Evolutionary conservation across 2,888 invertebrate species (phyloP).

Genomic region (Melipona bicolor): DNA sequence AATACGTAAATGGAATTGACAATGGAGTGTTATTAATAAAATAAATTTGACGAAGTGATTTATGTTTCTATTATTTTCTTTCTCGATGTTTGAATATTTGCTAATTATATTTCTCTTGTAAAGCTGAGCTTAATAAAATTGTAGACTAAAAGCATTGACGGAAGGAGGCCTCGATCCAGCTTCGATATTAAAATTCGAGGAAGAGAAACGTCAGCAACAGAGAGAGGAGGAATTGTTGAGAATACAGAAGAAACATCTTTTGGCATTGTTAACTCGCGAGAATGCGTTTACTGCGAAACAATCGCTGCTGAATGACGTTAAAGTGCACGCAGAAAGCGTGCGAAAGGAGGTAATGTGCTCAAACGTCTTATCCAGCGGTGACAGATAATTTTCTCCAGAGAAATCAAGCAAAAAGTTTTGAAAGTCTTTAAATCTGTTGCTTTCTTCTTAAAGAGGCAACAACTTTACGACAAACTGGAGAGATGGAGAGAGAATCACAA

Average conservation of each 20-base stretch:
- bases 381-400: neutral
- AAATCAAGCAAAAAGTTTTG: no score
- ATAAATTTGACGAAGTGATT: neutral
- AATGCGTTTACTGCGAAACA: constrained; percentile 56
- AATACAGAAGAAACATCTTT: constrained; percentile 54
- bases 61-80: neutral
- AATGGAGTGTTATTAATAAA: neutral
- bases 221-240: constrained; percentile 46
- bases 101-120: neutral
- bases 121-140: neutral
- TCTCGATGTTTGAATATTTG: neutral
- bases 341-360: constrained; percentile 47
- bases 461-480: constrained; percentile 60
- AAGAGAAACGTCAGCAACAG: constrained; percentile 34
- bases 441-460: constrained; percentile 46
- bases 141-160: constrained; percentile 46
- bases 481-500: constrained; percentile 45
- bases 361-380: neutral
- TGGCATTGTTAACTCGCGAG: constrained; percentile 45
- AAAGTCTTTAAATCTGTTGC: neutral
- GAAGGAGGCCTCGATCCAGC: constrained; percentile 44
- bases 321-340: constrained; percentile 44
- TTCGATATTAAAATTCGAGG: constrained; percentile 44
- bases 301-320: constrained; percentile 37
- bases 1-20: no score